These are phyloP conservation scores for Coptodon bakossiorum DNA, from an alignment of 2,113 vertebrate genomes.

Conservation along the genomic window DNA sequence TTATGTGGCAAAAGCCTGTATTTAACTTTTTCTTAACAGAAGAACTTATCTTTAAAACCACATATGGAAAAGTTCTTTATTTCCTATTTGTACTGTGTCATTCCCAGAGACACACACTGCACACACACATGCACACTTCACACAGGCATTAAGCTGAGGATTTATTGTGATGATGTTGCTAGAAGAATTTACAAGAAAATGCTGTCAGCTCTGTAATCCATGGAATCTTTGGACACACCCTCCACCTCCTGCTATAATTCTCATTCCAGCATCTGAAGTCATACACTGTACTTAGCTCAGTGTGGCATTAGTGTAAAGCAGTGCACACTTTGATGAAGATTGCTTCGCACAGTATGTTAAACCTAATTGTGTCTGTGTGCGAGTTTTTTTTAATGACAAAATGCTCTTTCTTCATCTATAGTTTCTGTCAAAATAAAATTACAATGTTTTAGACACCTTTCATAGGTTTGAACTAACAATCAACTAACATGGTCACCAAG, in stretches of 20 bases:
- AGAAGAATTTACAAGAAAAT: slow-evolving; percentile 9
- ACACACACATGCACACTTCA: not conserved
- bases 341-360: not conserved
- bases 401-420: not conserved
- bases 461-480: not conserved
- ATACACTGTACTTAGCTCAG: not conserved
- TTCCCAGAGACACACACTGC: not conserved
- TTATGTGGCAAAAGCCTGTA: not conserved
- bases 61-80: not conserved
- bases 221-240: not conserved
- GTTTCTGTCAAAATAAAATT: not conserved
- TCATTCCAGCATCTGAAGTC: not conserved
- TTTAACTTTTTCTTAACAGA: not conserved
- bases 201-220: not conserved
- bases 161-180: not conserved
- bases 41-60: not conserved
- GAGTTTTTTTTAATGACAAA: not conserved
- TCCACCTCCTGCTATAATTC: not conserved
- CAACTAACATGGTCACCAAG: not conserved
- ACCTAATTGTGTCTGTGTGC: not conserved
- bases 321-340: not conserved
- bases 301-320: not conserved
- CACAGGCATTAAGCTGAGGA: not conserved
- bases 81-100: not conserved
- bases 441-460: not conserved